These are phyloP conservation scores for Trochalopteron elliotii DNA, from an alignment of 2,113 vertebrate genomes.

Conservation along the genomic window DNA sequence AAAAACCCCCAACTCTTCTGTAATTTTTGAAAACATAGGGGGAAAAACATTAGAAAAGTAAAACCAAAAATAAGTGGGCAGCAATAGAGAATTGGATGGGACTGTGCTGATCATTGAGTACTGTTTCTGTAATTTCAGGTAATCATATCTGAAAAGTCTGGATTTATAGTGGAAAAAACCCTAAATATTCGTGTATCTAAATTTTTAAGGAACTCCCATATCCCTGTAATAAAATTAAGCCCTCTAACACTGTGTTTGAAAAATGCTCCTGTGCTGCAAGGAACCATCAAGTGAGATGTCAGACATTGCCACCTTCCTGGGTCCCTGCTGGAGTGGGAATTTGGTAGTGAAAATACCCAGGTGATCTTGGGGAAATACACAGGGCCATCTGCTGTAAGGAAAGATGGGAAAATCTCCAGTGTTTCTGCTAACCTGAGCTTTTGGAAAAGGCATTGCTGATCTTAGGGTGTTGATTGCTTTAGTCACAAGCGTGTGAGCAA, in stretches of 20 bases:
- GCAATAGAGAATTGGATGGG: neutral
- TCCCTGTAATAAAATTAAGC: neutral
- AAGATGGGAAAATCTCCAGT: neutral
- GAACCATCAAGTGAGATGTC: neutral
- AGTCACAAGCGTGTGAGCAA: neutral
- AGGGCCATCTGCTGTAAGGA: neutral
- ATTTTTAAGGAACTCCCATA: neutral
- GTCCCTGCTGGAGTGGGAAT: neutral
- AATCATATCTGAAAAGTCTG: neutral
- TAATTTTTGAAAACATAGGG: neutral
- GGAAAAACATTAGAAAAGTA: neutral
- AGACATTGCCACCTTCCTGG: neutral
- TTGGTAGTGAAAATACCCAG: neutral
- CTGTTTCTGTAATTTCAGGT: neutral
- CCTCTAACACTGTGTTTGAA: neutral
- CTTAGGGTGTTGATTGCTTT: neutral
- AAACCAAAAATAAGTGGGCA: neutral
- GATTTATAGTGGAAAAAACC: neutral
- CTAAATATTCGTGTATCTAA: neutral
- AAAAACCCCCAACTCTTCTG: rapidly evolving
- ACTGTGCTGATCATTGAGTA: neutral
- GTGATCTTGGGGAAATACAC: neutral
- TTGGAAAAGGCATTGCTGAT: neutral
- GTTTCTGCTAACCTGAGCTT: neutral
- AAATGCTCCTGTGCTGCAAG: neutral